Evolutionary conservation across 2,797 vertebrate species (phyloP).

Genomic region (Rachycentron canadum): DNA sequence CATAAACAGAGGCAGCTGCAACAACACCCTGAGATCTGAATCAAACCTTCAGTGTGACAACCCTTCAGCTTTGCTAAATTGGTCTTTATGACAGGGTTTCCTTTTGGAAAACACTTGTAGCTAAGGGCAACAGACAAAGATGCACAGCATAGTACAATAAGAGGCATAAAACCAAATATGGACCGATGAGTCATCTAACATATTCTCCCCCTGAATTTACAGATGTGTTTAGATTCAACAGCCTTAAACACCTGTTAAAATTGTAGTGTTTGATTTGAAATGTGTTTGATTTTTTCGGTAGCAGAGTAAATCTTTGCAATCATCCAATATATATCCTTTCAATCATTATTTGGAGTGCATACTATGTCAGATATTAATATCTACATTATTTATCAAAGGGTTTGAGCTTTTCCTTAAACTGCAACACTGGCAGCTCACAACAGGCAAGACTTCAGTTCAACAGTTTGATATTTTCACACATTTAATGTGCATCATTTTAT

Average conservation of each 20-base stretch:
- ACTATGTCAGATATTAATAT: not conserved
- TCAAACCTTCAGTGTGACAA: conserved; percentile 6
- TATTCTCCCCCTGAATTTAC: conserved; percentile 10
- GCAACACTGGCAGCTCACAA: not conserved
- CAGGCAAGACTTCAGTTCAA: not conserved
- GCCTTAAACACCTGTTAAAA: too few species aligned
- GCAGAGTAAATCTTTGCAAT: not conserved
- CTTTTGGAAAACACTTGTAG: conserved; percentile 56
- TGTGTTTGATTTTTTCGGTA: not conserved
- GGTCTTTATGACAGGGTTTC: conserved; percentile 25
- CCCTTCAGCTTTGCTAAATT: conserved; percentile 25
- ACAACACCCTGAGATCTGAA: conserved; percentile 12
- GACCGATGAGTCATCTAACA: conserved; percentile 41
- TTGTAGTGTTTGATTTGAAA: not conserved
- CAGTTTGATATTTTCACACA: not conserved
- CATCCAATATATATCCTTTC: not conserved
- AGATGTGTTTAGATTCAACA: conserved; percentile 38
- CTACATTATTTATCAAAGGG: not conserved
- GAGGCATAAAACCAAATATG: conserved; percentile 26
- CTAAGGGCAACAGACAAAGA: conserved; percentile 65
- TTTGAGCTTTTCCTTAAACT: not conserved
- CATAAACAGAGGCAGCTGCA: not conserved
- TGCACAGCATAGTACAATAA: conserved; percentile 32
- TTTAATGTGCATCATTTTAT: not conserved
- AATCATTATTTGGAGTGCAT: not conserved